Conservation (phyloP, 1,140 invertebrate species). For the Pseudomyrmex dendroicus region DNA sequence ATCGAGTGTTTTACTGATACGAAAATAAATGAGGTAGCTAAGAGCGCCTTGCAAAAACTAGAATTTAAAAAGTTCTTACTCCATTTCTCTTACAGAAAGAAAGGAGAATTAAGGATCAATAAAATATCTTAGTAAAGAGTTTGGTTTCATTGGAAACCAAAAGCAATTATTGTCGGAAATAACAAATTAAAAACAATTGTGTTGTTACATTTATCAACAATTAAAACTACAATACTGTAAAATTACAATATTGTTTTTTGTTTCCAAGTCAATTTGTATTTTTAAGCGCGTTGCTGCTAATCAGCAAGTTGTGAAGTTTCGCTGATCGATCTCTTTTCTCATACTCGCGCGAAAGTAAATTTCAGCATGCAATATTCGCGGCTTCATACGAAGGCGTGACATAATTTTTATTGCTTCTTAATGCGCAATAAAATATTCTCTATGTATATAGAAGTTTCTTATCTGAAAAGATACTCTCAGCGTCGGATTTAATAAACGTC, state of each 20-base stretch:
- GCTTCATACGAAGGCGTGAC: neutral
- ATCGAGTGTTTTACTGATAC: slow-evolving; percentile 43
- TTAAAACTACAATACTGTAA: too few relatives aligned
- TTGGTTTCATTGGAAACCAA: slow-evolving; percentile 14
- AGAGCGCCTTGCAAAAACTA: slow-evolving; percentile 32
- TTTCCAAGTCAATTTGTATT: slow-evolving; percentile 4
- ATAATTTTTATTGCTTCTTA: slow-evolving; percentile 39
- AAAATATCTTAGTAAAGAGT: slow-evolving; percentile 60
- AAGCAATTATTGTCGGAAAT: slow-evolving; percentile 50
- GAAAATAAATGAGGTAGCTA: slow-evolving; percentile 46
- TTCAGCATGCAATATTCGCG: neutral
- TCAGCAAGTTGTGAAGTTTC: neutral
- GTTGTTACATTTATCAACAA: neutral
- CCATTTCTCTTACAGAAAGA: neutral
- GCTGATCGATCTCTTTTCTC: neutral
- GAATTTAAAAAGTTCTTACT: slow-evolving; percentile 35
- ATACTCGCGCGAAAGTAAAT: neutral
- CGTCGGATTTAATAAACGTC: slow-evolving; percentile 53
- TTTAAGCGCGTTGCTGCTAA: neutral
- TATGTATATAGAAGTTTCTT: slow-evolving; percentile 32
- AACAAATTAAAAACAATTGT: slow-evolving; percentile 56
- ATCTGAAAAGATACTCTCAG: slow-evolving; percentile 33
- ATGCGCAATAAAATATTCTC: slow-evolving; percentile 51
- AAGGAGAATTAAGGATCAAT: slow-evolving; percentile 36
- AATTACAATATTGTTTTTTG: neutral